These are phyloP conservation scores for Sarcophaga peregrina DNA, from an alignment of 1,140 invertebrate species.

Conservation along the genomic window DNA sequence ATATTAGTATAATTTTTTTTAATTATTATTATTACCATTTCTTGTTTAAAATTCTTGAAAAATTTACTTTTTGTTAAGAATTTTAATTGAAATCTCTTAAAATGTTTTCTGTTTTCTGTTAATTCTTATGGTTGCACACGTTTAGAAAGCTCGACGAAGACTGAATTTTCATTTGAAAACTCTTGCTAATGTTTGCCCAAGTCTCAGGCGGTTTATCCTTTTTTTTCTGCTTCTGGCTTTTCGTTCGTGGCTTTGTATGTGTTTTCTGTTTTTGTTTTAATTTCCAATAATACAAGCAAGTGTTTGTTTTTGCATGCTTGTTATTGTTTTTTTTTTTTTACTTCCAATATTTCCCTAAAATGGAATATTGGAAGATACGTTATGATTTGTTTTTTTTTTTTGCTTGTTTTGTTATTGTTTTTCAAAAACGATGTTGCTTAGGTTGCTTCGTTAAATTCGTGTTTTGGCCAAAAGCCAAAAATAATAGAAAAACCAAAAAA, in stretches of 20 bases:
- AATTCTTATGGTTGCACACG: constrained; percentile 61
- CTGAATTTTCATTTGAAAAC: constrained; percentile 49
- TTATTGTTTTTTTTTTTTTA: not conserved
- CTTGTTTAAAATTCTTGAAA: constrained; percentile 2
- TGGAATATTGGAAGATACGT: no score
- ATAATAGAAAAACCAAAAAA: not conserved
- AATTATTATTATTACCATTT: constrained; percentile 5
- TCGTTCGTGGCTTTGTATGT: not conserved
- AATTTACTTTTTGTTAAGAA: not conserved
- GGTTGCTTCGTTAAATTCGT: not conserved
- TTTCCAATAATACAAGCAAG: constrained; percentile 23
- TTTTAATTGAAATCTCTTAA: not conserved
- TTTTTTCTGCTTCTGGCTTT: not conserved
- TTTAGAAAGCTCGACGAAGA: constrained; percentile 66
- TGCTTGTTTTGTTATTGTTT: constrained; percentile 29
- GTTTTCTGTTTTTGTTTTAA: not conserved
- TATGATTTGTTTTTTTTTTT: no score
- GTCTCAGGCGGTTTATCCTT: constrained; percentile 3
- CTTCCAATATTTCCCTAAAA: not conserved
- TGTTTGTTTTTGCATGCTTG: constrained; percentile 6
- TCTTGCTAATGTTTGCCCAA: not conserved
- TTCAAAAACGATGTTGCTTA: not conserved
- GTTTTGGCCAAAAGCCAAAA: constrained; percentile 45
- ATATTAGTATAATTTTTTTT: constrained; percentile 17
- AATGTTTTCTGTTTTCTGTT: not conserved